Evolutionary conservation across 1,140 invertebrate species (phyloP), one percentile per base, ranked within the genome.

Genomic region (Hylaeus volcanicus): DNA sequence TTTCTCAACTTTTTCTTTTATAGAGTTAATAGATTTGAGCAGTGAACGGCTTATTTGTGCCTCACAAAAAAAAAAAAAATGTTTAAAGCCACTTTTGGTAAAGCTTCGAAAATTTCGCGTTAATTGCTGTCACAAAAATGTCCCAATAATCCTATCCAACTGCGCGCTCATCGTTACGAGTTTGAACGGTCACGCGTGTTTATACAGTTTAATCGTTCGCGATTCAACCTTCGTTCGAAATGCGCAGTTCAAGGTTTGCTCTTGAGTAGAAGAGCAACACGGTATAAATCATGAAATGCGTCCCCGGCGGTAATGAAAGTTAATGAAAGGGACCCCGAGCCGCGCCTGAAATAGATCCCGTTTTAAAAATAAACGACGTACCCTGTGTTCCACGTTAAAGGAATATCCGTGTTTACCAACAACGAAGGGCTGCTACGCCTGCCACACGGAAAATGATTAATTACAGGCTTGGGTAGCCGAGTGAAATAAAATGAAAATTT

Each of bases 401-500:
- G 53, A 60, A 65, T 72, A 76, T 73, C 64, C 71, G 65, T 83
- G 69, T 85, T 69, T 83, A 72, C 39, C 15, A 75, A 84, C 81
- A 55, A 26, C 39, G 68, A 78, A 51, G 45, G 48, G 70, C 55
- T 74, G 55, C 43, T 75, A 65, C 45, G 51, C 71, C 70, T 55
- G 43, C 53, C 70, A 58, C 68, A 80, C 79, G 75, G 78, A 82
- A 79, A 79, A 73, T 86, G 55, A 79, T 87, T 84, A 87, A 87
- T 87, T 84, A 87, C 66, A 73, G n/a, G 85, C 82, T 74, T 82
- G 86, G 63, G 3, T 51, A 56, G 14, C 61, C 83, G 80, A 74
- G 80, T 74, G 83, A 82, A 74, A 82, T 82, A 83, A 75, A 82
- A 84, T 76, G 79, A 86, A 84, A 87, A 87, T 87, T 84, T 79